phyloP scores from a whole-genome alignment of 2,888 invertebrate genomes.

The Marronus borbonicus region DNA sequence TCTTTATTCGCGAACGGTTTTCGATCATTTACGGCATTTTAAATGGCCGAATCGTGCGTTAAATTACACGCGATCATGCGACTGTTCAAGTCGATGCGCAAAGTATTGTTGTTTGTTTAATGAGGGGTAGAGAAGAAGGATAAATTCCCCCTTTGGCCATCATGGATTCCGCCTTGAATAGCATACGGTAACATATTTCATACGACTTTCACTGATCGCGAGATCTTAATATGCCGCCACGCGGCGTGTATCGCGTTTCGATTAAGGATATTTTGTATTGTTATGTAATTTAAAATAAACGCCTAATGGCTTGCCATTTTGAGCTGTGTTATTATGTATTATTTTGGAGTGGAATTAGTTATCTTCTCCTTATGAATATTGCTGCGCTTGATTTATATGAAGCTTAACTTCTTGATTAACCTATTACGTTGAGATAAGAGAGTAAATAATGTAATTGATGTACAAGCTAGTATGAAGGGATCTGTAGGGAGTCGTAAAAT shows the following conservation, averaged over 20 bases:
- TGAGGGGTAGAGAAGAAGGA: slow-evolving; percentile 17
- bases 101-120: slow-evolving; percentile 39
- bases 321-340: slow-evolving; percentile 5
- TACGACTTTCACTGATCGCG: slow-evolving; percentile 36
- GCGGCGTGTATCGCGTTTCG: background rate
- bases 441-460: no score
- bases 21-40: slow-evolving; percentile 11
- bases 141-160: slow-evolving; percentile 24
- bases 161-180: slow-evolving; percentile 27
- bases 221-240: slow-evolving; percentile 17
- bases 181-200: background rate
- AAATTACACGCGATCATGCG: slow-evolving; percentile 6
- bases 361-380: slow-evolving; percentile 1
- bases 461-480: no score
- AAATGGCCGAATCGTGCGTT: slow-evolving; percentile 17
- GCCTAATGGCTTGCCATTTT: slow-evolving; percentile 16
- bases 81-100: background rate
- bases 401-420: no score
- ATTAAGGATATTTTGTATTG: slow-evolving; percentile 8
- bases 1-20: background rate
- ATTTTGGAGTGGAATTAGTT: slow-evolving; percentile 15
- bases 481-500: no score
- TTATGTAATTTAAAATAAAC: slow-evolving; percentile 25
- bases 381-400: background rate
- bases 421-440: no score